Base-by-base conservation (phyloP, 35 echinoderm and acorn worm species). In the Amphiura filiformis region DNA sequence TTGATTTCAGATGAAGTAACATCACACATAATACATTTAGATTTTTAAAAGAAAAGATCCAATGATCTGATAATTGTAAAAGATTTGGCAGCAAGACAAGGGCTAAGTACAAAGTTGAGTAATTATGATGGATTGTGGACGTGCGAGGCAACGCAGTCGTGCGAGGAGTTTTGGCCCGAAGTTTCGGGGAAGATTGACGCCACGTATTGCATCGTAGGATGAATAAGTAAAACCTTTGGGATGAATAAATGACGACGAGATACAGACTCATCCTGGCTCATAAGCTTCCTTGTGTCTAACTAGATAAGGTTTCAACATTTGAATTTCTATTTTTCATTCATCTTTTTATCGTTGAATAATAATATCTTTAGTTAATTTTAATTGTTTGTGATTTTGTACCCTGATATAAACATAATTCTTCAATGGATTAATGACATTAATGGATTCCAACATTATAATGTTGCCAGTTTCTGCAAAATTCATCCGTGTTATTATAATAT, bases 171-270 rank as follows among this genome's bases (percentile, higher is more conserved):
- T n/a, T 70, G 61, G 61, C 61, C 61, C 61, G 61, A 23, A 70
- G 61, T 70, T 70, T 11, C 3, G 28, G 61, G 61, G 61, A 70
- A 70, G 17, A 70, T 30, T 26, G 61, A 70, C 61, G 61, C 61
- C 61, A 70, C 3, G 26, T 70, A 5, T 70, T 70, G 26, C 61
- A n/a, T 70, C 61, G 7, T 70, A n/a, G 61, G 26, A 70, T 70
- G 61, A 70, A 70, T 70, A 70, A 70, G 26, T 70, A 70, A 70
- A 70, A 30, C 61, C 61, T 13, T 70, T 70, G 61, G 61, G 61
- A 70, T 70, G 61, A 70, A 70, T 70, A 70, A 70, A 70, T 70
- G 61, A 70, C 15, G 61, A 70, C 1, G 28, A 5, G 2, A 23
- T 13, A 30, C 61, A 1, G 17, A 30, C 61, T 70, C 28, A 70